phyloP scores from a whole-genome alignment of 2,888 invertebrate genomes.

The Diarsia mendica region DNA sequence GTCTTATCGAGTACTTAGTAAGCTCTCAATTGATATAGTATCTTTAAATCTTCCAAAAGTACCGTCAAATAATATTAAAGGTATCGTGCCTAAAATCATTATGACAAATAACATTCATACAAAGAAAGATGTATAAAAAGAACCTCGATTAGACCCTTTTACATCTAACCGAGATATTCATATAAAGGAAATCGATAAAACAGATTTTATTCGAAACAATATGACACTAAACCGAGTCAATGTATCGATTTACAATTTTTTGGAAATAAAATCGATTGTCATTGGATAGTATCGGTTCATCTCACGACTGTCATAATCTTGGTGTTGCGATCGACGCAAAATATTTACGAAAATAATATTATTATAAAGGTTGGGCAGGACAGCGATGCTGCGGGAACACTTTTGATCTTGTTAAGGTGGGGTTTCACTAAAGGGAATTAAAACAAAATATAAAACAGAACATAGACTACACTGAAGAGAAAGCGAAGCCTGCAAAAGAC shows the following conservation, averaged over 20 bases:
- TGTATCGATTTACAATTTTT: constrained; percentile 74
- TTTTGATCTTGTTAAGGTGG: constrained; percentile 79
- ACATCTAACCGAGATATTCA: constrained; percentile 53
- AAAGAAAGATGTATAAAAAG: constrained; percentile 45
- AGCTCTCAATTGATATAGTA: not conserved
- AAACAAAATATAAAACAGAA: not conserved
- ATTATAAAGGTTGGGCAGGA: constrained; percentile 71
- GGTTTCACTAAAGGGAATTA: constrained; percentile 62
- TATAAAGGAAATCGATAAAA: constrained; percentile 63
- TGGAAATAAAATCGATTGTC: constrained; percentile 77
- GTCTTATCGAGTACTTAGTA: not conserved
- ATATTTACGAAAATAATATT: constrained; percentile 83
- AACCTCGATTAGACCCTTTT: constrained; percentile 56
- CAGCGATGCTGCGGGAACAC: constrained; percentile 73
- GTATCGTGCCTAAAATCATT: constrained; percentile 26
- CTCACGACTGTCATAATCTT: constrained; percentile 77
- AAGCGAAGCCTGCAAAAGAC: not conserved
- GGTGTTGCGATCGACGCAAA: constrained; percentile 79
- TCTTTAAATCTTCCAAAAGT: constrained; percentile 25
- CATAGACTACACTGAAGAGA: not conserved
- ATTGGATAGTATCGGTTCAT: constrained; percentile 75
- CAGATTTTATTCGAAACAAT: constrained; percentile 64
- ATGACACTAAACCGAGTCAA: constrained; percentile 69
- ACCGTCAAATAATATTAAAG: constrained; percentile 19
- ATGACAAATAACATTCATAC: constrained; percentile 41